Base-by-base conservation (phyloP, 1,140 invertebrate genomes). In the Propsilocerus akamusi region DNA sequence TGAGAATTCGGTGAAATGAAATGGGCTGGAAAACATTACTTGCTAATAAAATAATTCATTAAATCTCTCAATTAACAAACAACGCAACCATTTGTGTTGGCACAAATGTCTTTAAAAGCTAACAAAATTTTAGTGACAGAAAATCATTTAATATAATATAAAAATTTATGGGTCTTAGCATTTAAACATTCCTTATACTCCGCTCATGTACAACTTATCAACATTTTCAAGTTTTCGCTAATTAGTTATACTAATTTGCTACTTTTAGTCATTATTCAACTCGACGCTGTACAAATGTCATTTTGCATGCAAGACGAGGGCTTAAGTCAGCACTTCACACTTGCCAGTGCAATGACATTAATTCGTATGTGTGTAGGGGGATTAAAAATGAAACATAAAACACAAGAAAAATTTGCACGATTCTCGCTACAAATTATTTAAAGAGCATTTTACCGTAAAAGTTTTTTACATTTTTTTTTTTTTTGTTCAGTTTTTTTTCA, bases 371-470 rank as follows among this genome's bases (percentile, higher is more conserved):
- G n/a, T 17, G 34, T 7, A 30, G 34, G 34, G 34, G 22, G 34
- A 41, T 41, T 41, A 41, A 17, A 17, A 41, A 41, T 17, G 5
- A 41, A 41, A 41, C 34, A 41, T 41, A 41, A 41, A 41, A 41
- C 34, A 41, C 34, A 41, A 17, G 34, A 41, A n/a, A n/a, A n/a
- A n/a, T n/a, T n/a, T n/a, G n/a, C 34, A 41, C 34, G 34, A 41
- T 10, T 41, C 22, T 41, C 14, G 22, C 22, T 41, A 41, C 34
- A 37, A 37, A 37, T 37, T 37, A 37, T 37, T 41, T 41, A 41
- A 37, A 37, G 34, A 41, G 34, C 34, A 20, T 41, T 41, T 41
- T 41, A 41, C 34, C 34, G 34, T 41, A 20, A 41, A 41, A 41
- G 14, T 41, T 41, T 41, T 41, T 17, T 20, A 41, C 34, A 41